Percentiles rank a stretch among this genome's conserved stretches.
Conservation (phyloP, 2,888 invertebrate species). For the Heliothis peltigera region DNA sequence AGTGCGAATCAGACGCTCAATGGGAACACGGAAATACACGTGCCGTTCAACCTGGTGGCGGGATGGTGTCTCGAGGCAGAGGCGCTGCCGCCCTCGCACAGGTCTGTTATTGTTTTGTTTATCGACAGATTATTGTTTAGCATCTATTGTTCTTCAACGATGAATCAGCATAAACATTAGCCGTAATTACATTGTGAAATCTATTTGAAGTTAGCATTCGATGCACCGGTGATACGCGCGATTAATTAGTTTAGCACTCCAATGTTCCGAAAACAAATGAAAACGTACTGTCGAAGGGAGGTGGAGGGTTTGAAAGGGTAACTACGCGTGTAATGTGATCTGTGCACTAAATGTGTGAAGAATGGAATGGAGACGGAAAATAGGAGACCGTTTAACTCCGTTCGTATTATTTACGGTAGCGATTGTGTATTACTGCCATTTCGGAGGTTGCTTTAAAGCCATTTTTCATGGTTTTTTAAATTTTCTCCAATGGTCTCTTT, state of each 20-base stretch:
- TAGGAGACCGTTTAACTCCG: slow-evolving; percentile 19
- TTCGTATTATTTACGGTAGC: slow-evolving; percentile 26
- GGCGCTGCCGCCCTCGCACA: slow-evolving; percentile 93
- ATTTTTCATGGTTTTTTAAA: neutral
- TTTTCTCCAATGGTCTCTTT: neutral
- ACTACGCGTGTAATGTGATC: slow-evolving; percentile 10
- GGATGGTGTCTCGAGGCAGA: slow-evolving; percentile 98
- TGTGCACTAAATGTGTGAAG: neutral
- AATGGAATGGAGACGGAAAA: slow-evolving; percentile 17
- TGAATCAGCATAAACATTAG: slow-evolving; percentile 23
- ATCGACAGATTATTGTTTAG: slow-evolving; percentile 25
- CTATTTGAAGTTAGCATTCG: slow-evolving; percentile 15
- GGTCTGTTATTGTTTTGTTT: slow-evolving; percentile 66
- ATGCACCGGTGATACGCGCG: slow-evolving; percentile 15
- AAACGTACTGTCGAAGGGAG: neutral
- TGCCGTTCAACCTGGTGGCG: slow-evolving; percentile 95
- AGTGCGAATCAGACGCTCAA: slow-evolving; percentile 87
- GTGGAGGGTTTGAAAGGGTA: neutral
- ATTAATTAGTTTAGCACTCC: neutral
- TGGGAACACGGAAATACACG: slow-evolving; percentile 88
- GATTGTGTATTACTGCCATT: neutral
- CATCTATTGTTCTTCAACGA: slow-evolving; percentile 35
- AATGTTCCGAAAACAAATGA: neutral
- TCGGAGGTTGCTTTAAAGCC: neutral
- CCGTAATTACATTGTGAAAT: slow-evolving; percentile 29